Base-by-base conservation (phyloP, 1,140 invertebrate genomes). In the Augochlora pura region DNA sequence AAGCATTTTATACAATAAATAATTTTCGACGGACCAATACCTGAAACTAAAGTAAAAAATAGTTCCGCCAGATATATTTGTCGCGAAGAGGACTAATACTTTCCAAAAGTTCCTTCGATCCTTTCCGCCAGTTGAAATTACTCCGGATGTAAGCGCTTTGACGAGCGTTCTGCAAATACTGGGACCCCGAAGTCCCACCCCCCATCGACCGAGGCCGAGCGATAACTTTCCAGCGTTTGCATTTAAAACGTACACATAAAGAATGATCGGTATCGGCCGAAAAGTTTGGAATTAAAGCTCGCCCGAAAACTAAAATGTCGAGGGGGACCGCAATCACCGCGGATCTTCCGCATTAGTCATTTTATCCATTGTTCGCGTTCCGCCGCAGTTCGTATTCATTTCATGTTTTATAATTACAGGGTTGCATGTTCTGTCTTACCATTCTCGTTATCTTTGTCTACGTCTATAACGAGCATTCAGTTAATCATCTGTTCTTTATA, bases 31-130 rank as follows among this genome's bases (percentile, higher is more conserved):
- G n/a, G n/a, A n/a, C n/a, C 42, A 46, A 7, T 0, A 38, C 10
- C 9, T 12, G n/a, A 12, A 4, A 8, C 16, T 5, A 62, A 82
- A 72, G 3, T 16, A 49, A 38, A 49, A 65, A 52, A 38, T 38
- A 49, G 38, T 64, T 52, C 18, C 70, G 49, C 14, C 62, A 21
- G 62, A 16, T 18, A 63, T 75, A 63, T 84, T 75, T 80, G 77
- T 80, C 76, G 54, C 66, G 23, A 54, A 14, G 69, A 32, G 60
- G 49, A 52, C 69, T 75, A 71, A 83, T 83, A 71, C 77, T 75
- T 75, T 25, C 16, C 10, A 14, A 14, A 71, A 80, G 76, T 84
- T 80, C 38, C 57, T 14, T 23, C 16, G 46, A 14, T 52, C 52
- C 4, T 64, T 46, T 66, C 16, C 32, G 9, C 3, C 49, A 27